These are phyloP conservation scores for Drosophila helvetica DNA, from an alignment of 2,888 invertebrate species.

Conservation along the genomic window DNA sequence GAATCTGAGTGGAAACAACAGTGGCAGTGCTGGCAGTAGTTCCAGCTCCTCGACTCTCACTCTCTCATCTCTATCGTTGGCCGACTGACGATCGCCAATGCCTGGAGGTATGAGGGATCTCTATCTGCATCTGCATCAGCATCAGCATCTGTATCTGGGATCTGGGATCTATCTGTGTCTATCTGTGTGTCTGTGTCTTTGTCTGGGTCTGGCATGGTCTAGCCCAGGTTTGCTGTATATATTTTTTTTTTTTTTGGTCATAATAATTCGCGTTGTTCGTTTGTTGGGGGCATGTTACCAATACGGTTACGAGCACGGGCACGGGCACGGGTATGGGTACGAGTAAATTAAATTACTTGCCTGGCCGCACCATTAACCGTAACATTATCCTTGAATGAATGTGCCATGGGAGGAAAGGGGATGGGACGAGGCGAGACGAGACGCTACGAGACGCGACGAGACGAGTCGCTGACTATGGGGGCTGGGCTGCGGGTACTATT, in stretches of 20 bases:
- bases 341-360: constrained; percentile 77
- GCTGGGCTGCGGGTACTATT: constrained; percentile 46
- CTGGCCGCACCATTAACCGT: constrained; percentile 61
- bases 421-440: neutral
- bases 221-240: constrained; percentile 20
- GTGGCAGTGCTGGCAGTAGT: constrained; percentile 25
- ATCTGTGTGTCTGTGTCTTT: neutral
- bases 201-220: constrained; percentile 29
- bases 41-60: constrained; percentile 20
- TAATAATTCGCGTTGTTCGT: constrained; percentile 59
- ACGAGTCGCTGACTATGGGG: constrained; percentile 12
- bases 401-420: constrained; percentile 6
- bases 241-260: constrained; percentile 43
- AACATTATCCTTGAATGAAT: constrained; percentile 78
- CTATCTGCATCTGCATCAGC: constrained; percentile 4
- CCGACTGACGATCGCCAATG: constrained; percentile 34
- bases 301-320: neutral
- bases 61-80: constrained; percentile 38
- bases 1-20: constrained; percentile 30
- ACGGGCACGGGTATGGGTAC: constrained; percentile 42
- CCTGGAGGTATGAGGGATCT: constrained; percentile 31
- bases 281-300: constrained; percentile 58
- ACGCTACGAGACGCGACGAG: neutral
- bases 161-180: constrained; percentile 9
- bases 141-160: constrained; percentile 8